phyloP scores from a whole-genome alignment of 2,797 vertebrate species.

The Pangasius larnaudii region DNA sequence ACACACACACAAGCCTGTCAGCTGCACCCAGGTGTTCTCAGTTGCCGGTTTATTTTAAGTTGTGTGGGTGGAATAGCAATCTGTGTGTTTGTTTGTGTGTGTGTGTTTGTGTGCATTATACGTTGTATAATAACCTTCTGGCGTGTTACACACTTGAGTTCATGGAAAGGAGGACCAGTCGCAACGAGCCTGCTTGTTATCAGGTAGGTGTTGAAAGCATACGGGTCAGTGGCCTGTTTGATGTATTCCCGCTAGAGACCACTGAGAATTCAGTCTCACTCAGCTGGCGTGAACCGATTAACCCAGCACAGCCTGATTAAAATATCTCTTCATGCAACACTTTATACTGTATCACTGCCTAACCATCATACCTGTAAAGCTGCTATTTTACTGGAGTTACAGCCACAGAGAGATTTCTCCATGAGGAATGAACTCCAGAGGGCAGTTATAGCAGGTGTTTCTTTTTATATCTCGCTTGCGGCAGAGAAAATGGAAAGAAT shows the following conservation, averaged over 20 bases:
- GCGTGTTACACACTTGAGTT: conserved; percentile 33
- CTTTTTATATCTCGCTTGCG: conserved; percentile 18
- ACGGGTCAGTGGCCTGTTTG: conserved; percentile 45
- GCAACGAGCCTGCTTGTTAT: conserved; percentile 55
- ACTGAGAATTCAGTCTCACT: conserved; percentile 44
- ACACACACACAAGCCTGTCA: conserved; percentile 47
- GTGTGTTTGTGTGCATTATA: conserved; percentile 63
- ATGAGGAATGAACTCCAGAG: conserved; percentile 24
- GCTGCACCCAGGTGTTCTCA: conserved; percentile 68
- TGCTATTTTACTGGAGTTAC: conserved; percentile 1
- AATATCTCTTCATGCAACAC: conserved; percentile 19
- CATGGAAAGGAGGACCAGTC: conserved; percentile 68
- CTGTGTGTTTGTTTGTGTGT: conserved; percentile 40
- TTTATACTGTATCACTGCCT: conserved; percentile 6
- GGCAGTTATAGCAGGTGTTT: not conserved
- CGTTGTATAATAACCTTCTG: conserved; percentile 52
- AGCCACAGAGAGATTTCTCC: conserved; percentile 2
- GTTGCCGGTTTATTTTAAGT: conserved; percentile 65
- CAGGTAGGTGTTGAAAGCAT: conserved; percentile 41
- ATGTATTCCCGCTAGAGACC: conserved; percentile 43
- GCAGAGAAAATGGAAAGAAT: not conserved
- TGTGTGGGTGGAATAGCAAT: conserved; percentile 62
- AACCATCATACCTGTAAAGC: not conserved
- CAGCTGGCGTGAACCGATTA: conserved; percentile 25
- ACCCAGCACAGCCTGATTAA: conserved; percentile 18